Base-by-base conservation (phyloP, 1,140 invertebrate genomes). In the Drosophila punjabiensis region DNA sequence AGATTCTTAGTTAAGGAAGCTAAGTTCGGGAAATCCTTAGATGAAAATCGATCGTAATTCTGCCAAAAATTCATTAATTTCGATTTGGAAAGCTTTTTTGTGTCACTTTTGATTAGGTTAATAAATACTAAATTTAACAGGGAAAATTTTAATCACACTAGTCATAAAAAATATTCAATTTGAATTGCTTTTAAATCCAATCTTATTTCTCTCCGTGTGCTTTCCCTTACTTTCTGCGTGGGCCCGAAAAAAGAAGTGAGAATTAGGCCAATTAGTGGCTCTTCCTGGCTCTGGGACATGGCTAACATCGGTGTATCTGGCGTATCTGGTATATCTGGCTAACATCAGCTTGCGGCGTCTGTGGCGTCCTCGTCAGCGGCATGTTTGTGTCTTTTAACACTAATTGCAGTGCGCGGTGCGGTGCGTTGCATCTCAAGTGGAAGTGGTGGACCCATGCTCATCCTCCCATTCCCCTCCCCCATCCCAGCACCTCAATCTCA, bases 251-350 rank as follows among this genome's bases (percentile, higher is more conserved):
- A 69, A 82, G 53, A 90, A 87, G 70, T 82, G 82, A 90, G 86
- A 90, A 90, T 90, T 90, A 74, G 86, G 86, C 87, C 86, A 90
- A 90, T 90, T 86, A 90, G 87, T 90, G 47, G 69, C 53, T 85
- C 77, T 90, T 82, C 71, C 71, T 85, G 79, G 43, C 61, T 79
- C 56, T 61, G 52, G 65, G 32, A 69, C 68, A 35, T 45, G 56
- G 41, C n/a, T 39, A 71, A 37, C 66, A 71, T 39, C 45, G 32
- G 11, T 7, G 39, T 30, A 63, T 58, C 32, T 71, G 65, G 53
- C 50, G 50, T 37, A 45, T 37, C 62, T 69, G 63, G 64, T 32
- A 30, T 63, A 66, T 77, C 75, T 59, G 63, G 64, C 39, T 47
- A 70, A 39, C 73, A 79, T 73, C 60, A 79, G 76, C 77, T 79